Evolutionary conservation across 2,888 invertebrate species (phyloP), one percentile per base, ranked within the genome.

Genomic region (Sphaeridia pumilis): DNA sequence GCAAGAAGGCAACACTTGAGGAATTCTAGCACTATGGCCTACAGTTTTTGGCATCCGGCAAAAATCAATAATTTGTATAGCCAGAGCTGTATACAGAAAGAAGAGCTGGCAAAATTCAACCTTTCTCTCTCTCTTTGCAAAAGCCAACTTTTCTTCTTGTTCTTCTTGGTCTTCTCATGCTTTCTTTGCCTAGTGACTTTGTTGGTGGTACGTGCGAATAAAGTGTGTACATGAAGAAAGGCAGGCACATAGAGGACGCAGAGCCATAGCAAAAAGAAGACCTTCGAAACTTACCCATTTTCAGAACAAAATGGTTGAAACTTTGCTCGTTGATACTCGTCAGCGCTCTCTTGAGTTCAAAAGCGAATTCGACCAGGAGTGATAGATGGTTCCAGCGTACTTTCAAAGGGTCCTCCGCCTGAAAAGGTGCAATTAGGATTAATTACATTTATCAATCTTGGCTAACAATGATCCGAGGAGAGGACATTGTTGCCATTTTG

Each of bases 301-400:
- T 86, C 45, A 92, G 75, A 27, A 90, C 87, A 68, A 92, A 92
- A 73, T 92, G 90, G 74, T 92, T 92, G 73, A 92, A 92, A 55
- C 89, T 89, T 72, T 92, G 90, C 70, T 90, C 90, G 73, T 92
- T 92, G 70, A 92, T 89, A 59, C 86, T 81, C 50, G 88, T 85
- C 54, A 92, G 73, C n/a, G 89, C 87, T 66, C 86, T 84, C 70
- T 88, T 89, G 63, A 92, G 73, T 71, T 90, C 88, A 59, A 92
- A 73, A 0, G 92, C 90, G 67, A 92, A 92, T 68, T 90, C 90
- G 17, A 92, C 90, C 45, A 92, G 75, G 22, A 83, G 76, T 0
- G 84, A 82, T 51, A 92, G 74, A 69, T 90, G 89, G 1, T 81
- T 80, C 90, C 90, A 92, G 49, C 86, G 78, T 24, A 83, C 78